phyloP scores from a whole-genome alignment of 2,888 invertebrate species.

The Drosophila meridiana region DNA sequence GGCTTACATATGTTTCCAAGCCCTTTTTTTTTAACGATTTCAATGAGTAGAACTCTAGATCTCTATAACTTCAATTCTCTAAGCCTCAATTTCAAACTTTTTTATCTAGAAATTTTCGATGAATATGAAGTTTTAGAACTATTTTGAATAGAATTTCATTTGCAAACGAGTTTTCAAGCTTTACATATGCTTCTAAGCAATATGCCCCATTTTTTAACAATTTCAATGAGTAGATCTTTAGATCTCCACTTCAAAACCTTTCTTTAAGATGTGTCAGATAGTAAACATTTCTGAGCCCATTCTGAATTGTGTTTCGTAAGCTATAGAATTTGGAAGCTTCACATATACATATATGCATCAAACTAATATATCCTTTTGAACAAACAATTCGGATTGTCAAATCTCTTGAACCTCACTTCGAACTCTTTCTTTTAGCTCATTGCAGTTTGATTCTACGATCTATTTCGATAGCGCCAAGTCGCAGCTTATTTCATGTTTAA shows the following conservation, averaged over 20 bases:
- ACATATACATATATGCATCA: too few species aligned
- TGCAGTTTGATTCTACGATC: background rate
- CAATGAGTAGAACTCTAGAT: background rate
- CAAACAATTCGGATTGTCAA: background rate
- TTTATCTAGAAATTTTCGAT: background rate
- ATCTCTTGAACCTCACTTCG: background rate
- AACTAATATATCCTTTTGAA: too few species aligned
- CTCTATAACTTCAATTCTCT: background rate
- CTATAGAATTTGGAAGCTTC: background rate
- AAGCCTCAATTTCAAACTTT: background rate
- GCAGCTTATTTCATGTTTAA: background rate
- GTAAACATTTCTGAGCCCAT: background rate
- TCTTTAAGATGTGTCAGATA: background rate
- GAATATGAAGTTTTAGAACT: background rate
- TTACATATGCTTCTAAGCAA: background rate
- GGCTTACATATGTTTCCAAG: too few species aligned
- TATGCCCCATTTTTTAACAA: background rate
- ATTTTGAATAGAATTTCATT: background rate
- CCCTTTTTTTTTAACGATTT: background rate
- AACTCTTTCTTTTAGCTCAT: background rate
- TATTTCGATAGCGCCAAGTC: background rate
- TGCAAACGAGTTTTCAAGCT: background rate
- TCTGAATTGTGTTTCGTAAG: too few species aligned
- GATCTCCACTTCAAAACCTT: background rate
- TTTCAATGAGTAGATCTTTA: background rate